phyloP scores from a whole-genome alignment of 2,888 invertebrate species.

The Invenusta paracnida region DNA sequence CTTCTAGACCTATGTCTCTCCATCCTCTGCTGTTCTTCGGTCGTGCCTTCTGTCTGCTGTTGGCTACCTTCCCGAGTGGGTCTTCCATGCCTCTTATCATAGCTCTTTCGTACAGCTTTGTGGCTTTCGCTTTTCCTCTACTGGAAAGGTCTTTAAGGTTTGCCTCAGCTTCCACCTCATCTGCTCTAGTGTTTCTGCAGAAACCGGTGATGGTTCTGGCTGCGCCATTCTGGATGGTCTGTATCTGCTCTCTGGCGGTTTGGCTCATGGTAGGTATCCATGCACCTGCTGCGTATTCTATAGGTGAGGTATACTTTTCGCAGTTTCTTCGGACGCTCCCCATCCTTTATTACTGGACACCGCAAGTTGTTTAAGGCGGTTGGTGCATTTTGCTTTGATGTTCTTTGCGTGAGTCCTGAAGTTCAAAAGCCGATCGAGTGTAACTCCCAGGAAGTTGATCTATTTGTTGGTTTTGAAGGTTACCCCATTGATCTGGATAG shows the following conservation, averaged over 20 bases:
- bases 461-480: no score
- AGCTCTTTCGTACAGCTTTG: background rate
- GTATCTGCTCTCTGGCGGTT: background rate
- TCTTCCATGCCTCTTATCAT: background rate
- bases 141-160: background rate
- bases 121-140: background rate
- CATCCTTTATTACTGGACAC: no score
- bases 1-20: background rate
- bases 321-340: no score
- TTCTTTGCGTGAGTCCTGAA: no score
- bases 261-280: no score
- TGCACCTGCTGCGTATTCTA: no score
- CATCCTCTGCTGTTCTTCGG: background rate
- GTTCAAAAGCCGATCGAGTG: no score
- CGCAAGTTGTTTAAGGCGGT: no score
- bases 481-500: no score
- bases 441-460: no score
- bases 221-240: background rate
- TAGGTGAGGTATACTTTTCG: no score
- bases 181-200: background rate
- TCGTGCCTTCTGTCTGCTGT: background rate
- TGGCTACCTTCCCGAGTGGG: background rate
- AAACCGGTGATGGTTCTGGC: background rate
- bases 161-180: background rate
- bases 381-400: no score